Conservation (phyloP, 2,888 invertebrate genomes). For the Atethmia centrago region DNA sequence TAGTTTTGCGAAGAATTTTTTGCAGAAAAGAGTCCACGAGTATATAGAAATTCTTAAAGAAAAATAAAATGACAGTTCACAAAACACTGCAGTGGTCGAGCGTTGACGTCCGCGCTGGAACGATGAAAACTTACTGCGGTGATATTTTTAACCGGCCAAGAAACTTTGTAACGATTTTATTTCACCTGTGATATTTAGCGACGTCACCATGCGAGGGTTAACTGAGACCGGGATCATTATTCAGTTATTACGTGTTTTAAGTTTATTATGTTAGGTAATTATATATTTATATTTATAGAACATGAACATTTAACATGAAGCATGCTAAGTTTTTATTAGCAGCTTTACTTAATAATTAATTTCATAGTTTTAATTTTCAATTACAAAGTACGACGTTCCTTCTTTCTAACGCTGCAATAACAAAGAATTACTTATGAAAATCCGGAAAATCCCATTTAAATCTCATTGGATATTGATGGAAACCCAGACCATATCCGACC, state of each 20-base stretch:
- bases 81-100: slow-evolving; percentile 58
- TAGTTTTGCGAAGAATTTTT: background rate
- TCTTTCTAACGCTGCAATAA: background rate
- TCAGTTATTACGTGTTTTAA: slow-evolving; percentile 28
- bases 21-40: background rate
- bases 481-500: slow-evolving; percentile 46
- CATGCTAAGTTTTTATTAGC: slow-evolving; percentile 1
- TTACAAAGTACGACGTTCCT: background rate
- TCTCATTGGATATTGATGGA: slow-evolving; percentile 50
- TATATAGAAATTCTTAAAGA: slow-evolving; percentile 13
- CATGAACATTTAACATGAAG: background rate
- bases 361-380: background rate
- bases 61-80: slow-evolving; percentile 25
- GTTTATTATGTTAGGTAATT: slow-evolving; percentile 31
- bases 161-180: slow-evolving; percentile 43
- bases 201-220: slow-evolving; percentile 39
- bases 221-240: slow-evolving; percentile 31
- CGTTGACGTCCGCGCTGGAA: slow-evolving; percentile 56
- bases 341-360: background rate
- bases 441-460: slow-evolving; percentile 39
- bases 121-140: slow-evolving; percentile 55
- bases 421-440: slow-evolving; percentile 16
- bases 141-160: slow-evolving; percentile 59
- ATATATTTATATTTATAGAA: slow-evolving; percentile 29
- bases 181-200: slow-evolving; percentile 34